Evolutionary conservation across 2,797 vertebrate species (phyloP).

Genomic region (Dermochelys coriacea): DNA sequence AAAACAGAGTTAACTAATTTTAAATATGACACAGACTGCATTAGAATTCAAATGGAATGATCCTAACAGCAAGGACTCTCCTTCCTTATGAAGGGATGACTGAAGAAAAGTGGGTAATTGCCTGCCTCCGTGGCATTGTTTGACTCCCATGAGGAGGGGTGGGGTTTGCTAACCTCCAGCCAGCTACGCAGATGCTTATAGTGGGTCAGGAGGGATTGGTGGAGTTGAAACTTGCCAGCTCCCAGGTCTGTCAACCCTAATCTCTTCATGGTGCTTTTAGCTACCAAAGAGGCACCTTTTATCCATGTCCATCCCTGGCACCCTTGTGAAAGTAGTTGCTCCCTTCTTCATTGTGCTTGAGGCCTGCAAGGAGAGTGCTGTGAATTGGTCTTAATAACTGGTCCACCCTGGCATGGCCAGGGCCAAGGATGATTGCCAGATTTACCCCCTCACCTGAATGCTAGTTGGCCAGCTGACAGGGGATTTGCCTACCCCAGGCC

Average conservation of each 20-base stretch:
- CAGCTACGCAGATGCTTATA: background rate
- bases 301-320: background rate
- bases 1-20: background rate
- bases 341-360: background rate
- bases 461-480: background rate
- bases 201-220: background rate
- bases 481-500: background rate
- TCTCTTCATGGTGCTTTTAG: background rate
- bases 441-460: background rate
- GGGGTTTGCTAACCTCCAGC: background rate
- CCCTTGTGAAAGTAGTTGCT: background rate
- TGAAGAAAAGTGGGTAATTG: background rate
- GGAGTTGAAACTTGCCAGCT: background rate
- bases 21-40: background rate
- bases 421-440: background rate
- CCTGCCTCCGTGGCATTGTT: background rate
- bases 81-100: background rate
- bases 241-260: background rate
- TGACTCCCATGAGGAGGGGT: background rate
- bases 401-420: background rate
- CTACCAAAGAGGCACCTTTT: background rate
- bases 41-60: background rate
- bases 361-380: background rate
- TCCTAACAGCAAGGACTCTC: background rate
- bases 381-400: background rate